Base-by-base conservation (phyloP, 2,113 vertebrate species). In the Microcebus tavaratra region DNA sequence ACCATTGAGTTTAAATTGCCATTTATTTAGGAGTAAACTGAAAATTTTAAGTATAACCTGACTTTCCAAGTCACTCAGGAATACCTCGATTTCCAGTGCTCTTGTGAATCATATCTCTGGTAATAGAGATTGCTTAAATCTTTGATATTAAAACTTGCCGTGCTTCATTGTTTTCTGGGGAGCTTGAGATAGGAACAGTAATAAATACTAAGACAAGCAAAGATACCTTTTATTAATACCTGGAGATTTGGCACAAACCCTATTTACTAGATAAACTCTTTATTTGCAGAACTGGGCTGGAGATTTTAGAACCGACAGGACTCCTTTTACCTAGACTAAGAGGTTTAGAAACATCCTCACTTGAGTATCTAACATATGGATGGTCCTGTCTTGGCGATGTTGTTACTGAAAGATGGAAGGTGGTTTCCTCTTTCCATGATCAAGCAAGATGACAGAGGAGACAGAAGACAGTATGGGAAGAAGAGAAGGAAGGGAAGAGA, bases 1-100 rank as follows among this genome's bases (percentile, higher is more conserved):
- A 50, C 7, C 87, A n/a, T 3, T 70, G n/a, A 88, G 7, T 53
- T 67, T 80, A 68, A 96, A 14, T 18, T 94, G 57, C 29, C 36
- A 65, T 45, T 83, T 94, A 91, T 63, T 86, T 36, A n/a, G 82
- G 65, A 90, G 20, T 45, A 73, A 73, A n/a, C 1, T 68, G 31
- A 81, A 80, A 88, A 81, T 0, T 29, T 14, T 15, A 45, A 12
- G 72, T 83, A 36, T 1, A 72, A n/a, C 3, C 4, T 63, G 36
- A 89, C 3, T 57, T 87, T 70, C 8, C 39, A 81, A 65, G 83
- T 63, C 10, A 88, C 12, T 68, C 12, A 88, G 76, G 59, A 48
- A 2, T 61, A 4, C 10, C 31, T 31, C 53, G 8, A 8, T 88
- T 23, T 92, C 25, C 48, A 67, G 27, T 42, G 36, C 4, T 80